phyloP scores from a whole-genome alignment of 2,888 invertebrate species.

The Morinoia aosen region DNA sequence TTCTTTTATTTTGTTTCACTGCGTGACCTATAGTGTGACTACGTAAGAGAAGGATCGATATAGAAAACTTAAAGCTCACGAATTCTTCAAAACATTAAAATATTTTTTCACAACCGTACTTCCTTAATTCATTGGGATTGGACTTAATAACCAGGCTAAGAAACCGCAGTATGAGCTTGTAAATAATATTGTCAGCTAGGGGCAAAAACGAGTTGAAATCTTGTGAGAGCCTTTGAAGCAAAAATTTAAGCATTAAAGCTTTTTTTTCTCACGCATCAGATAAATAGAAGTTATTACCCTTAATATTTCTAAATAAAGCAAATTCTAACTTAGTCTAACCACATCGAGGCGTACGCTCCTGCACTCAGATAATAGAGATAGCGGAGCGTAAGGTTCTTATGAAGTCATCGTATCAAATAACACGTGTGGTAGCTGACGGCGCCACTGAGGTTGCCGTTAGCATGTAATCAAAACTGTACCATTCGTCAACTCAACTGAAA shows the following conservation, averaged over 20 bases:
- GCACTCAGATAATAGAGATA: not conserved
- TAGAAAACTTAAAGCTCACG: not conserved
- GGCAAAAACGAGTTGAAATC: too few species aligned
- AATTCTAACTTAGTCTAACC: too few species aligned
- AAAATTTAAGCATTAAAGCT: too few species aligned
- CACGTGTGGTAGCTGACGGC: too few species aligned
- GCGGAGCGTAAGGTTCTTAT: not conserved
- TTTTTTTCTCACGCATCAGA: too few species aligned
- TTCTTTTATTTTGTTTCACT: not conserved
- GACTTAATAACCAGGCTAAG: not conserved
- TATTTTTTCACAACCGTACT: not conserved
- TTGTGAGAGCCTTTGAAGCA: too few species aligned
- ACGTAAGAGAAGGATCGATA: not conserved
- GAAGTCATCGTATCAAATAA: not conserved
- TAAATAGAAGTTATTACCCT: too few species aligned
- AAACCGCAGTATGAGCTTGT: not conserved
- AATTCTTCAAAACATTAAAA: not conserved
- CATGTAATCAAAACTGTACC: too few species aligned
- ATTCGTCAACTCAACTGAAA: not conserved
- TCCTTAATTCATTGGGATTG: not conserved
- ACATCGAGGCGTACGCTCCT: too few species aligned
- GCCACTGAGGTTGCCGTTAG: too few species aligned
- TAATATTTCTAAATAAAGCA: too few species aligned
- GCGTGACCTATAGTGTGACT: not conserved
- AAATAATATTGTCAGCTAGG: too few species aligned